A percentile compares a stretch with the other conserved stretches of the same genome.
Evolutionary conservation across 2,888 invertebrate species (phyloP).

Genomic region (Halictus quadricinctus): DNA sequence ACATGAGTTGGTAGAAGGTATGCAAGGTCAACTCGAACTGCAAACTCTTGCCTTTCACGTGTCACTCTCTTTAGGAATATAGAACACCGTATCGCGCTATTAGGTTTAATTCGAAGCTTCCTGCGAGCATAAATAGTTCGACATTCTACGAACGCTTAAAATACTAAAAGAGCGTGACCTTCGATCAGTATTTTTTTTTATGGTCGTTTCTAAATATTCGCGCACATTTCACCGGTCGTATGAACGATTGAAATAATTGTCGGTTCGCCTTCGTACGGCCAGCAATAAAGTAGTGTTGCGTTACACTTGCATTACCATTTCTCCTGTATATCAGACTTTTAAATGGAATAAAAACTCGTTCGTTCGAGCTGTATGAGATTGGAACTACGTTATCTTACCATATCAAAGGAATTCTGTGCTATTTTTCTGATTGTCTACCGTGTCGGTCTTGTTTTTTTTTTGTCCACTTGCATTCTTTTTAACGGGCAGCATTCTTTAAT

Average conservation of each 20-base stretch:
- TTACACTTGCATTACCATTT: neutral
- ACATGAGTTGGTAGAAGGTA: constrained; percentile 58
- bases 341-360: constrained; percentile 1
- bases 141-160: neutral
- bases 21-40: constrained; percentile 65
- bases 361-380: neutral
- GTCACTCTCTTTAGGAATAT: constrained; percentile 61
- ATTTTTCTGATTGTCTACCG: constrained; percentile 16
- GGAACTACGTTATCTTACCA: constrained; percentile 24
- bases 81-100: constrained; percentile 55
- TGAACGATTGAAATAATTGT: neutral
- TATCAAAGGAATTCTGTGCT: constrained; percentile 23
- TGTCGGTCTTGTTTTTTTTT: constrained; percentile 41
- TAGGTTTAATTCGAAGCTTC: constrained; percentile 67
- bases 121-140: constrained; percentile 40
- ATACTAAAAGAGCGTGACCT: too few species aligned
- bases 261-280: neutral
- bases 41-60: constrained; percentile 69
- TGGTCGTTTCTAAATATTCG: too few species aligned
- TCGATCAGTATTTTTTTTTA: too few species aligned
- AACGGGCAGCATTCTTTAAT: constrained; percentile 55
- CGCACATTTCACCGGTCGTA: neutral
- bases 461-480: constrained; percentile 33
- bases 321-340: constrained; percentile 33
- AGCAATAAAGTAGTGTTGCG: neutral